Base-by-base conservation (phyloP, 2,888 invertebrate species). In the Andrena praecox region DNA sequence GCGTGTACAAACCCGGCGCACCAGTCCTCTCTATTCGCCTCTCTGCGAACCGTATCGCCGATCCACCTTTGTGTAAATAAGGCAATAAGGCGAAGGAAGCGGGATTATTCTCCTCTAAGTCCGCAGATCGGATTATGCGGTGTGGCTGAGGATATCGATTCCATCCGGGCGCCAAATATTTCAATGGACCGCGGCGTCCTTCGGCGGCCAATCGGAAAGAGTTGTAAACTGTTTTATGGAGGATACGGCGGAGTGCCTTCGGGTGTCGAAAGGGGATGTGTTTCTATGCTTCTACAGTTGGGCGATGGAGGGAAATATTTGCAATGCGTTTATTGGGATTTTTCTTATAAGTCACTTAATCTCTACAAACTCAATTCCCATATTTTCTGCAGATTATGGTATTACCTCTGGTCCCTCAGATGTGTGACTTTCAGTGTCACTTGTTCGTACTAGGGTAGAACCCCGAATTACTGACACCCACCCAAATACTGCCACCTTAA, bases 61-160 rank as follows among this genome's bases (percentile, higher is more conserved):
- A 82, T 76, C 83, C 35, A 80, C 83, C 85, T 84, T 79, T 84
- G 78, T 82, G 85, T 86, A 85, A 90, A 87, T 89, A 89, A 89
- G 86, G 85, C 87, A 88, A 90, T 90, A 90, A 90, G 71, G 77
- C 63, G 62, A 71, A 68, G 50, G 68, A 85, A 85, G 77, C 73
- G 60, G 85, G 86, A 84, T 86, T 89, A 86, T 66, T 69, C 64
- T 56, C 68, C 72, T 75, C 54, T 72, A 83, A 88, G 80, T 69
- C 86, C 67, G 48, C 56, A 83, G 84, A 90, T 90, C 89, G 80
- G 89, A 89, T 89, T 89, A 84, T 67, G 24, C 20, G 24, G 48
- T 70, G 52, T 66, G 68, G 50, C 16, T 29, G 27, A 20, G 35
- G 29, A 31, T 31, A 70, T 70, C 69, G 69, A 70, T 70, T 59